These are phyloP conservation scores for Euwallacea fornicatus DNA, from an alignment of 1,140 invertebrate genomes.

Conservation along the genomic window DNA sequence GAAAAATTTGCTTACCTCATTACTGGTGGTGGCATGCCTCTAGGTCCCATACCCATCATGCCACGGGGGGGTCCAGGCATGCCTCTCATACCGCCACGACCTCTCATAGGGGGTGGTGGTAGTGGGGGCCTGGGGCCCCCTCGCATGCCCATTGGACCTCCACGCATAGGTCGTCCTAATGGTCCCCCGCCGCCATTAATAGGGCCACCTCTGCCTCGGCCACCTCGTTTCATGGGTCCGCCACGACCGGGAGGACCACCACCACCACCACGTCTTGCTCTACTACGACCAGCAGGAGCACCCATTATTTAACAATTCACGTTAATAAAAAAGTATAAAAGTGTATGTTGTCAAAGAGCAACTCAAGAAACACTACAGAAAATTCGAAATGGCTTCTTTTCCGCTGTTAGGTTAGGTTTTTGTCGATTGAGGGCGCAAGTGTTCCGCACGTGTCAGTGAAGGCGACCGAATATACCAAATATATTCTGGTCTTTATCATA, in stretches of 20 bases:
- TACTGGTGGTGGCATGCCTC: conserved; percentile 40
- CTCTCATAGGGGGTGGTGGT: conserved; percentile 41
- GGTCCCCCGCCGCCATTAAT: conserved; percentile 37
- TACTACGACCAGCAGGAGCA: conserved; percentile 27
- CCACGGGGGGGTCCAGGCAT: conserved; percentile 31
- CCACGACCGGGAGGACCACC: conserved; percentile 41
- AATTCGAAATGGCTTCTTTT: not conserved
- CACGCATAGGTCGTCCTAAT: conserved; percentile 37
- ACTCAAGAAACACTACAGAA: not conserved
- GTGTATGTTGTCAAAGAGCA: too few species aligned
- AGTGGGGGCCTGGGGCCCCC: conserved; percentile 39
- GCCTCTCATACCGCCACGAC: conserved; percentile 27
- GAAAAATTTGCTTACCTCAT: conserved; percentile 36
- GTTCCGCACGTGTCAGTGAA: too few species aligned
- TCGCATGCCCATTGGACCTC: conserved; percentile 31
- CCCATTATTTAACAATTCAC: conserved; percentile 4
- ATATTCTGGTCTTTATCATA: too few species aligned
- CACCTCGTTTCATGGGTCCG: conserved; percentile 38
- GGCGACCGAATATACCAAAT: too few species aligned
- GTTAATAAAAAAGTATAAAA: too few species aligned
- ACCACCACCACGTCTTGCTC: conserved; percentile 39
- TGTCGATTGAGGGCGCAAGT: too few species aligned
- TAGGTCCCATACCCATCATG: conserved; percentile 44
- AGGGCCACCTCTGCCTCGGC: conserved; percentile 30
- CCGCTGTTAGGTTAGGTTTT: too few species aligned